phyloP scores from a whole-genome alignment of 2,113 vertebrate species.

The Rhinolophus sinicus region DNA sequence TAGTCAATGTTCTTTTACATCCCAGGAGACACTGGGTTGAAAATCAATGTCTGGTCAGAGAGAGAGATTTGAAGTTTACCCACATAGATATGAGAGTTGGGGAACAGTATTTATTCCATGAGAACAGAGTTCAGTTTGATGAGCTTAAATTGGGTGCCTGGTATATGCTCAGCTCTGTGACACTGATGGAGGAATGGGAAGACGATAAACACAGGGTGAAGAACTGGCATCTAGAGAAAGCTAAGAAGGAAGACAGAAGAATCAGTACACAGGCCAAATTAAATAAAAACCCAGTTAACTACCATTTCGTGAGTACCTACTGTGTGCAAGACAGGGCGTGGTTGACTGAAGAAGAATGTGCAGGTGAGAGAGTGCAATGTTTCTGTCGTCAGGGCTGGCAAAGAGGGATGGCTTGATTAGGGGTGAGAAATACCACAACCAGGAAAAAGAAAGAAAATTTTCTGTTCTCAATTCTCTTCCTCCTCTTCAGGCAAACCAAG shows the following conservation, averaged over 20 bases:
- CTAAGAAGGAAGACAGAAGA: background rate
- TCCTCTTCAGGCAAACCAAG: background rate
- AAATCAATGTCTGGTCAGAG: background rate
- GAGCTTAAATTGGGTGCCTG: background rate
- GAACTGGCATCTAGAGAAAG: background rate
- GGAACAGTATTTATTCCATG: background rate
- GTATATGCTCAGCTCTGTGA: background rate
- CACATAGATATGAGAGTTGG: background rate
- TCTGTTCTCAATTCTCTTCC: background rate
- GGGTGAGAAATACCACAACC: background rate
- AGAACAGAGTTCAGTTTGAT: background rate
- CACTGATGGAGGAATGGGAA: background rate
- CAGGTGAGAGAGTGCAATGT: background rate
- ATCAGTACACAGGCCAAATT: background rate
- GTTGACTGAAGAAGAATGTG: background rate
- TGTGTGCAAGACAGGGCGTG: background rate
- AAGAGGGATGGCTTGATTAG: background rate
- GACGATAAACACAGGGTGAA: background rate
- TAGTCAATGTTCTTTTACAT: background rate
- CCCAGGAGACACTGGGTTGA: background rate
- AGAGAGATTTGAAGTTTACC: background rate
- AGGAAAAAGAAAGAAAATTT: background rate
- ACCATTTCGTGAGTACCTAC: background rate
- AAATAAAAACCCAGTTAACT: background rate
- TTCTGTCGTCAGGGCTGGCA: background rate